Percentiles rank a stretch among this genome's conserved stretches.
phyloP scores from a whole-genome alignment of 2,888 invertebrate species.

The Lasiommata megera region DNA sequence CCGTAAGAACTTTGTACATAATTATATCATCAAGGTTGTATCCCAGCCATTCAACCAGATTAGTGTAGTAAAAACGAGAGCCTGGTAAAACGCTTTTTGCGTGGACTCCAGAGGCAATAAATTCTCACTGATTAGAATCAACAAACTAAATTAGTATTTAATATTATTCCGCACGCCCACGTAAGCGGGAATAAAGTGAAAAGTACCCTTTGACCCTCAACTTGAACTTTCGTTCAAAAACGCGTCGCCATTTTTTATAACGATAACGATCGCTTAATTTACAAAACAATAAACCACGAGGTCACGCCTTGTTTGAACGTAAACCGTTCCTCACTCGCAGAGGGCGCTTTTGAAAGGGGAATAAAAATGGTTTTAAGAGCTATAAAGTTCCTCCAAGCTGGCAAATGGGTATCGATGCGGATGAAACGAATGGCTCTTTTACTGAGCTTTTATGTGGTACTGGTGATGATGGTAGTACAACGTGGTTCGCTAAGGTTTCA shows the following conservation, averaged over 20 bases:
- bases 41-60: too few relatives aligned
- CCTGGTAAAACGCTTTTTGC: too few relatives aligned
- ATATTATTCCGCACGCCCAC: not conserved
- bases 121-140: not conserved
- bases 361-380: conserved; percentile 23
- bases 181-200: not conserved
- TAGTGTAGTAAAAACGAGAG: too few relatives aligned
- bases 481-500: not conserved
- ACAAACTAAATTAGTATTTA: not conserved
- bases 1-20: too few relatives aligned
- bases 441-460: conserved; percentile 7
- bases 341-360: conserved; percentile 21
- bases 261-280: conserved; percentile 18
- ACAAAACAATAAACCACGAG: conserved; percentile 16
- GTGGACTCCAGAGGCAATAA: too few relatives aligned
- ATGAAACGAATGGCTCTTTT: conserved; percentile 9
- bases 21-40: not conserved
- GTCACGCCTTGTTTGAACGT: conserved; percentile 12
- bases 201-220: not conserved
- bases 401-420: conserved; percentile 10
- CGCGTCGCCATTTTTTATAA: conserved; percentile 10
- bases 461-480: not conserved
- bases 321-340: conserved; percentile 2
- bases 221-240: conserved; percentile 2
- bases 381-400: conserved; percentile 18